Base-by-base conservation (phyloP, 2,113 vertebrate species). In the Struthio camelus region DNA sequence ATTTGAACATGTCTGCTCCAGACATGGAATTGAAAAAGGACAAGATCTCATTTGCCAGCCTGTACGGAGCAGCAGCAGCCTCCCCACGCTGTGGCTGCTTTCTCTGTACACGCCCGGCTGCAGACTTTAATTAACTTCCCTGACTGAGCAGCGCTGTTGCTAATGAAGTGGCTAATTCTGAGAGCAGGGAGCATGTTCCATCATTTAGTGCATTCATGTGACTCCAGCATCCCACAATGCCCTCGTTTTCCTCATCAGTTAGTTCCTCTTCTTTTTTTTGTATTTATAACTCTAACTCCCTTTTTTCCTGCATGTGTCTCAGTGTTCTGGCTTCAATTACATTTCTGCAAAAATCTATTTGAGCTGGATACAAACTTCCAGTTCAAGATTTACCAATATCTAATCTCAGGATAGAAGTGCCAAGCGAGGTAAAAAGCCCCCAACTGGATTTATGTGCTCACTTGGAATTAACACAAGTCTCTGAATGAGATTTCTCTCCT, bases 111-210 rank as follows among this genome's bases (percentile, higher is more conserved):
- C 2, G 50, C 53, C 59, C 7, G 69, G 92, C 94, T 89, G 87
- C 91, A 88, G 91, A 95, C 95, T 97, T 97, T 93, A 97, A 96
- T 97, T 97, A 98, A 97, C 94, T 97, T 97, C 82, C 85, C 90
- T 89, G 96, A 80, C 94, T 96, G 94, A 95, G 77, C 94, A 95
- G 88, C 92, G 93, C 58, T 11, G 20, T 90, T 80, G 86, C 88
- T 97, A 97, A 98, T 96, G 95, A 97, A 96, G 96, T 88, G 2
- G 40, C 83, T 94, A 94, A 95, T 96, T 96, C 80, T 83, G 89
- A 97, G 96, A 94, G 94, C 94, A 94, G 94, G 71, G 96, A 89
- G 78, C 85, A 89, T 89, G 80, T 87, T 95, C 53, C 78, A 94
- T 93, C 94, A 92, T 72, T 93, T 94, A 71, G 62, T 28, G 76